Conservation (phyloP, 2,797 vertebrate species). For the Acrossocheilus fasciatus region DNA sequence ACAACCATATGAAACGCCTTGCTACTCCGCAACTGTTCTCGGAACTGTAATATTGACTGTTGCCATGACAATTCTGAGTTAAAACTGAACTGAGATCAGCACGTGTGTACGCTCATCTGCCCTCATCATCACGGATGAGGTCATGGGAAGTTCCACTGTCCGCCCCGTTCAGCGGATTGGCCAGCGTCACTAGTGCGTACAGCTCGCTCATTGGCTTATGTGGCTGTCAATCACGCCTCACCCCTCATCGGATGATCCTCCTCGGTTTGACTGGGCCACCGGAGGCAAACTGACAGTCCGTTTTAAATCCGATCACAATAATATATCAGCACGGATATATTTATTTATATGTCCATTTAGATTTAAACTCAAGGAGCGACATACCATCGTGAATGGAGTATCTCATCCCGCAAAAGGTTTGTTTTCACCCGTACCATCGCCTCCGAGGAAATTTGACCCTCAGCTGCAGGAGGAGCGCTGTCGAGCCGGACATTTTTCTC, state of each 20-base stretch:
- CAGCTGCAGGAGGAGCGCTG: constrained; percentile 67
- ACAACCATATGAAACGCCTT: background rate
- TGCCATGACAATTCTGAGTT: constrained; percentile 1
- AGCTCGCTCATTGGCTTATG: constrained; percentile 26
- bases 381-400: constrained; percentile 74
- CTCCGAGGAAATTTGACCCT: constrained; percentile 72
- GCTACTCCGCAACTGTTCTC: background rate
- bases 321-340: background rate
- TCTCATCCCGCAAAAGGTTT: constrained; percentile 35
- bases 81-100: constrained; percentile 44
- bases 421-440: constrained; percentile 61
- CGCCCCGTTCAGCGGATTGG: constrained; percentile 37
- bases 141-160: constrained; percentile 44
- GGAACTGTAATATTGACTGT: background rate
- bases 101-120: background rate
- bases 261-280: background rate
- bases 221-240: constrained; percentile 22
- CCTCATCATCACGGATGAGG: constrained; percentile 35
- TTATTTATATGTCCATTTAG: background rate
- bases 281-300: background rate
- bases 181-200: background rate
- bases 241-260: constrained; percentile 23
- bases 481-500: constrained; percentile 56
- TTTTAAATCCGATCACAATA: background rate
- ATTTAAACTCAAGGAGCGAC: constrained; percentile 45